Evolutionary conservation across 35 echinoderm and acorn worm genomes (phyloP).

Genomic region (Lytechinus pictus): DNA sequence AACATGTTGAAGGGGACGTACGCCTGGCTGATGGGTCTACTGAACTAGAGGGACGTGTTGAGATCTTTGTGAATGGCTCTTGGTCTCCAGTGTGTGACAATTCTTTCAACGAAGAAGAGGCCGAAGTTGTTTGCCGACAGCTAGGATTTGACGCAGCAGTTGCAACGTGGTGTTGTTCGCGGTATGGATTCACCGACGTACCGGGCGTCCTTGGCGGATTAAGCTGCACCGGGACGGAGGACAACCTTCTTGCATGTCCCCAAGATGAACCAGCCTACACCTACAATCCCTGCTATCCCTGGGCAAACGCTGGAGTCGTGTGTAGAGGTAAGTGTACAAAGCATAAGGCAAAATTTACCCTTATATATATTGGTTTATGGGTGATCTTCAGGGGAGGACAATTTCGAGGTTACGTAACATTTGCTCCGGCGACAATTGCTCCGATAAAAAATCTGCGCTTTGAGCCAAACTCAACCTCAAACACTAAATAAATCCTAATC

Average conservation of each 20-base stretch:
- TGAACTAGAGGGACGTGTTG: neutral
- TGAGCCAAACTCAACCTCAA: too few relatives aligned
- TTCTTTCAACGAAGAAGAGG: neutral
- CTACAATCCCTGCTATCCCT: neutral
- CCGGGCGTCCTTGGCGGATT: neutral
- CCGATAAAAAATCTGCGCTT: too few relatives aligned
- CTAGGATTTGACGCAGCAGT: neutral
- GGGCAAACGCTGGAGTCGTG: neutral
- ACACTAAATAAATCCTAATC: too few relatives aligned
- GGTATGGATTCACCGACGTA: neutral
- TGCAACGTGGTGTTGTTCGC: neutral
- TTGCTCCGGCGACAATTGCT: too few relatives aligned
- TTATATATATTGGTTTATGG: too few relatives aligned
- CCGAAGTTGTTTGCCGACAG: neutral
- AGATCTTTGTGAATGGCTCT: neutral
- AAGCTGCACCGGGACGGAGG: neutral
- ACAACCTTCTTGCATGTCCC: neutral
- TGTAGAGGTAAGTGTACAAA: neutral
- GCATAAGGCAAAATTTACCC: too few relatives aligned
- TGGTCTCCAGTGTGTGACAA: neutral
- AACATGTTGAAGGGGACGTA: neutral
- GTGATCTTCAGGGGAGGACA: too few relatives aligned
- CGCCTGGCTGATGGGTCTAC: neutral
- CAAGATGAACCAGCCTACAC: neutral
- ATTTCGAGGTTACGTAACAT: too few relatives aligned